Evolutionary conservation across 2,888 invertebrate genomes (phyloP), one percentile per base, ranked within the genome.

Genomic region (Lycaena phlaeas): DNA sequence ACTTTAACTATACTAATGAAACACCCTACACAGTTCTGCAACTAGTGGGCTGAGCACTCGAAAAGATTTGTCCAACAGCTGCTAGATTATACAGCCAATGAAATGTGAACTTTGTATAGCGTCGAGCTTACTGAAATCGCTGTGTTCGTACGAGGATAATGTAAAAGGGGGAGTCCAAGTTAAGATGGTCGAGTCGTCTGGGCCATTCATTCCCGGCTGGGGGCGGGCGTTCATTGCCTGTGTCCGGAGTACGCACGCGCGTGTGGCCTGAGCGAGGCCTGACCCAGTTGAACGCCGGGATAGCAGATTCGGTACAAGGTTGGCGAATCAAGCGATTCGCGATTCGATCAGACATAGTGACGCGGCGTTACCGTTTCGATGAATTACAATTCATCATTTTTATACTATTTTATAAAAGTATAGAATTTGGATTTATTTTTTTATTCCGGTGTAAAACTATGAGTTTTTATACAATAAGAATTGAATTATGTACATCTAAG

Each of bases 211-310:
- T 70, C 67, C 65, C 62, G 70, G 66, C 66, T 66, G 75, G 73
- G 74, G 79, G 81, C 77, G 75, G 39, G 74, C 59, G 72, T 72
- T 78, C 75, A 81, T 79, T 82, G 79, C 70, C 54, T 55, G 68
- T 64, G 73, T 79, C 78, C 77, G 76, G 75, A 70, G 51, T 49
- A 64, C 71, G 81, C 82, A 72, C 76, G 78, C 79, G 78, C 73
- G 73, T 28, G 44, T 66, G 68, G 70, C 59, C 69, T 79, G 82
- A 81, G 73, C 26, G 44, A 65, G 68, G 70, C 59, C 69, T 79
- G 82, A 81, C 81, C 79, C 74, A 81, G 62, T 76, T 78, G 77
- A 62, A 22, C 53, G 53, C 50, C 51, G 50, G 52, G 67, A 68
- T 68, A 64, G 67, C 71, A 72, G 64, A 70, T 74, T 73, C 75